A percentile compares a stretch with the other conserved stretches of the same genome.
phyloP scores from a whole-genome alignment of 1,140 invertebrate genomes.

The Grapholita molesta region DNA sequence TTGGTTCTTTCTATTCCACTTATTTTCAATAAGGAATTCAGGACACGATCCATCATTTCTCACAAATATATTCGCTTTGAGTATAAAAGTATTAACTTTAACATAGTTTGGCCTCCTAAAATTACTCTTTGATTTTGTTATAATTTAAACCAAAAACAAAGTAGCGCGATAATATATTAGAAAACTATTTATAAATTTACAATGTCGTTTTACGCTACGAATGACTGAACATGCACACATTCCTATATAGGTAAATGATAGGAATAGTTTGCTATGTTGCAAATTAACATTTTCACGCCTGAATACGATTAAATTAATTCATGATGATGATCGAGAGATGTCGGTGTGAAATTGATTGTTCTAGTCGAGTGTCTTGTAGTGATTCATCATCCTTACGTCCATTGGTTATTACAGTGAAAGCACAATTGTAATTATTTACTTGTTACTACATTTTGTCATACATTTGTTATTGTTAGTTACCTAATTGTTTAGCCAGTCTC shows the following conservation, averaged over 20 bases:
- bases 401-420: not conserved
- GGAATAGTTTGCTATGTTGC: not conserved
- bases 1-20: conserved; percentile 8
- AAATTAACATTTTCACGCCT: not conserved
- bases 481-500: too few species aligned
- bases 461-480: too few species aligned
- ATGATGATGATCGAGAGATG: not conserved
- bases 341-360: not conserved
- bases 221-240: not conserved
- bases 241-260: not conserved
- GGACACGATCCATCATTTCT: not conserved
- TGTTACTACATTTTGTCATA: not conserved
- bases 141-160: too few species aligned
- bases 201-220: not conserved
- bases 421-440: not conserved
- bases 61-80: not conserved
- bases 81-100: too few species aligned
- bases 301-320: not conserved
- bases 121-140: too few species aligned
- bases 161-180: too few species aligned
- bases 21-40: not conserved
- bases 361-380: not conserved
- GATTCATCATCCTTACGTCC: not conserved
- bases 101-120: too few species aligned
- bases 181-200: not conserved